Evolutionary conservation across 2,888 invertebrate species (phyloP).

Genomic region (Dasysyrphus albostriatus): DNA sequence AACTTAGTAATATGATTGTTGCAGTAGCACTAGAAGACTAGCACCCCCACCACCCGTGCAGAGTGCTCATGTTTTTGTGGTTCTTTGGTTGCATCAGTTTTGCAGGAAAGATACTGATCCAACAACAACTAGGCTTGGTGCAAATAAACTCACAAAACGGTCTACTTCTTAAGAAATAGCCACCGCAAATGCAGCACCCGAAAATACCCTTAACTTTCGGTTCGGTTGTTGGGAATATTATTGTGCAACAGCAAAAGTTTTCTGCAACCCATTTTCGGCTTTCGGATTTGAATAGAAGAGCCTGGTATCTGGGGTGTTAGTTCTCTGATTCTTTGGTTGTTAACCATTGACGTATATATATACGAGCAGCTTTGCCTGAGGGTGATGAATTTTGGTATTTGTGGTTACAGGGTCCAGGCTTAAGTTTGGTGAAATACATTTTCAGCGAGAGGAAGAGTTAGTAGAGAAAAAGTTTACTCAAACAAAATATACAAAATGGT

Average conservation of each 20-base stretch:
- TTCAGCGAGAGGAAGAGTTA: conserved; percentile 55
- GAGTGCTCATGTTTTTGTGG: conserved; percentile 47
- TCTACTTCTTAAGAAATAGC: conserved; percentile 62
- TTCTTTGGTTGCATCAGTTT: conserved; percentile 41
- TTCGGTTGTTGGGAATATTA: conserved; percentile 29
- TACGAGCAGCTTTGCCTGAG: conserved; percentile 23
- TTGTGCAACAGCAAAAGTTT: conserved; percentile 64
- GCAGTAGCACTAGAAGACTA: background rate
- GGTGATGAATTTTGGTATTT: conserved; percentile 67
- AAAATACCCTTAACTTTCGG: background rate
- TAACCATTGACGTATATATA: conserved; percentile 22
- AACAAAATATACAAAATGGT: background rate
- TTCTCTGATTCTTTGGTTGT: conserved; percentile 31
- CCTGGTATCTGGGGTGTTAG: conserved; percentile 21
- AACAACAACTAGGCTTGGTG: conserved; percentile 3
- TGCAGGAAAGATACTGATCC: conserved; percentile 32
- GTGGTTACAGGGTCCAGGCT: conserved; percentile 26
- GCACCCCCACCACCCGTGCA: background rate
- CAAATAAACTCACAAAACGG: conserved; percentile 33
- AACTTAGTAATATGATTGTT: conserved; percentile 7
- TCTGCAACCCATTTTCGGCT: conserved; percentile 32
- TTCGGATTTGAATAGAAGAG: conserved; percentile 56
- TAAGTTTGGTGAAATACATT: conserved; percentile 63
- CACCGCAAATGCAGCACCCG: conserved; percentile 30
- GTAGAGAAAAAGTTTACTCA: conserved; percentile 37